A percentile compares a stretch with the other conserved stretches of the same genome.
Evolutionary conservation across 2,888 invertebrate species (phyloP).

Genomic region (Phyllotreta cruciferae): DNA sequence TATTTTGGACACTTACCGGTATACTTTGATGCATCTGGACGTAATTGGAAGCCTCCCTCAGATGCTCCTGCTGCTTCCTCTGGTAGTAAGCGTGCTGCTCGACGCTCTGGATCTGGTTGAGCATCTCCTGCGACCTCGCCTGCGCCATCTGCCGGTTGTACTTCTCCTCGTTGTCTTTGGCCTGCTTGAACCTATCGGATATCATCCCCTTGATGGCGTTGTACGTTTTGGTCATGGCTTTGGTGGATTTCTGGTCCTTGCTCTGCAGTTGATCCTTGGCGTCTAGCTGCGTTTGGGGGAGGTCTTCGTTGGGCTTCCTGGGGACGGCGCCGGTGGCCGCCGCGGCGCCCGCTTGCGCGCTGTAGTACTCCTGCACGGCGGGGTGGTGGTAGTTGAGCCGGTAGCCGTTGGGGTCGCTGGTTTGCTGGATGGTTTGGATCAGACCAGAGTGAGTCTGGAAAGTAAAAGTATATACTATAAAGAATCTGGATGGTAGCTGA

Average conservation of each 20-base stretch:
- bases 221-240: conserved; percentile 80
- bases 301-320: conserved; percentile 57
- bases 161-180: conserved; percentile 66
- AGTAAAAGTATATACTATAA: too few relatives aligned
- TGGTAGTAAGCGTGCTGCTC: conserved; percentile 55
- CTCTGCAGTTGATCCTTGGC: conserved; percentile 64
- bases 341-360: conserved; percentile 49
- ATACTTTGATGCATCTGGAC: conserved; percentile 45
- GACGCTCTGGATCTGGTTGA: conserved; percentile 52
- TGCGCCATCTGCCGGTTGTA: conserved; percentile 54
- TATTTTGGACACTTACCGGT: conserved; percentile 31
- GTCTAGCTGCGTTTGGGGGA: conserved; percentile 42
- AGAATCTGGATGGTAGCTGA: background rate
- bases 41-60: conserved; percentile 48
- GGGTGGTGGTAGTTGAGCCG: conserved; percentile 63
- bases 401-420: conserved; percentile 59
- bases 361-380: conserved; percentile 61
- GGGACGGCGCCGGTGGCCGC: conserved; percentile 57
- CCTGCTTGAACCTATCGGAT: conserved; percentile 77
- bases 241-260: conserved; percentile 62
- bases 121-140: conserved; percentile 66
- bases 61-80: conserved; percentile 35
- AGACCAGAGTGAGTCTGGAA: conserved; percentile 55
- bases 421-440: conserved; percentile 62
- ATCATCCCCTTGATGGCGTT: conserved; percentile 85